Evolutionary conservation across 2,797 vertebrate genomes (phyloP).

Genomic region (Anniella stebbinsi): DNA sequence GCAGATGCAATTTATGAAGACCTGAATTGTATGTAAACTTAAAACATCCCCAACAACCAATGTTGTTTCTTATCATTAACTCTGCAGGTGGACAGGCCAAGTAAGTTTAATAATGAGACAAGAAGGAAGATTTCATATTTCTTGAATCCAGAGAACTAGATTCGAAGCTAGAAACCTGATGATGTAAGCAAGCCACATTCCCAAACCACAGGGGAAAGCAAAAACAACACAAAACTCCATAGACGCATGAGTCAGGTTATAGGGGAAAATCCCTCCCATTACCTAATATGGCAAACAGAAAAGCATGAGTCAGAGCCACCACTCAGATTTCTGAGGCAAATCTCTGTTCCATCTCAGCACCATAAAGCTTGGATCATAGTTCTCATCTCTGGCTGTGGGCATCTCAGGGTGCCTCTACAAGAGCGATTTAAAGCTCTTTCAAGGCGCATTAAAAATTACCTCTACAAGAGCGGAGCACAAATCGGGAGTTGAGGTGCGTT

Average conservation of each 20-base stretch:
- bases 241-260: constrained; percentile 1
- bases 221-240: not conserved
- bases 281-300: not conserved
- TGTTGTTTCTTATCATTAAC: not conserved
- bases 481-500: no score
- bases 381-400: not conserved
- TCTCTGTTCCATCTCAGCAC: not conserved
- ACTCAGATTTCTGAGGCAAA: not conserved
- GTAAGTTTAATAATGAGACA: not conserved
- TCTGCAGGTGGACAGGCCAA: not conserved
- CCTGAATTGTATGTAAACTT: not conserved
- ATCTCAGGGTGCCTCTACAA: no score
- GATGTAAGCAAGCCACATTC: not conserved
- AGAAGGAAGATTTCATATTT: not conserved
- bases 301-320: not conserved
- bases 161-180: not conserved
- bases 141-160: not conserved
- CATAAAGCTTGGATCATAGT: not conserved
- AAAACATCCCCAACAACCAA: not conserved
- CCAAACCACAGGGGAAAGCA: not conserved
- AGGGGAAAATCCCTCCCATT: not conserved
- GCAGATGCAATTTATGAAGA: not conserved
- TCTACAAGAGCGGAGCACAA: no score
- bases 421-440: no score
- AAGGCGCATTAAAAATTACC: no score